Percentiles rank a stretch among this genome's conserved stretches.
These are phyloP conservation scores for Slavum lentiscoides DNA, from an alignment of 2,888 invertebrate genomes.

Conservation along the genomic window DNA sequence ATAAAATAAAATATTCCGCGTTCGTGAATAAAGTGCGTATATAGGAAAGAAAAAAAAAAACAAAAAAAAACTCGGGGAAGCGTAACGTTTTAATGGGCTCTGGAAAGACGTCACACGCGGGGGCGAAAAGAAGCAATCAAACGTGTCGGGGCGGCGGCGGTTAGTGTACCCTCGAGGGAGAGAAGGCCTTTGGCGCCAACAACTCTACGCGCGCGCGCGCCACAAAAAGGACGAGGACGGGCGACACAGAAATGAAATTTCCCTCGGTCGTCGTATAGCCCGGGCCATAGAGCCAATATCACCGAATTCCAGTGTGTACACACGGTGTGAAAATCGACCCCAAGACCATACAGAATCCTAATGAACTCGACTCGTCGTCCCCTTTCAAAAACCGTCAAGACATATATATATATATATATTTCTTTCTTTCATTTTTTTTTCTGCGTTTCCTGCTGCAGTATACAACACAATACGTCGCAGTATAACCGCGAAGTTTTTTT, in stretches of 20 bases:
- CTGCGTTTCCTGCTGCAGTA: too few species aligned
- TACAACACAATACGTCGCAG: too few species aligned
- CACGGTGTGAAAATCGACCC: slow-evolving; percentile 49
- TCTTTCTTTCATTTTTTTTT: too few species aligned
- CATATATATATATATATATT: background rate
- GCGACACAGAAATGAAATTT: slow-evolving; percentile 52
- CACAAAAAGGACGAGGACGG: slow-evolving; percentile 44
- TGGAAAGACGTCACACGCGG: slow-evolving; percentile 19
- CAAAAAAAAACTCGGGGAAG: slow-evolving; percentile 34
- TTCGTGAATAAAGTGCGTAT: slow-evolving; percentile 4
- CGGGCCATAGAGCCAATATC: slow-evolving; percentile 34
- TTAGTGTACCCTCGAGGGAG: slow-evolving; percentile 38
- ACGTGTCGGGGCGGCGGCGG: slow-evolving; percentile 44
- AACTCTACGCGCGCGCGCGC: background rate
- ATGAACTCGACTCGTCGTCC: slow-evolving; percentile 28
- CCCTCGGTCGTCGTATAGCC: background rate
- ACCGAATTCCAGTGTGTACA: slow-evolving; percentile 30
- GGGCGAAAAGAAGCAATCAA: slow-evolving; percentile 53
- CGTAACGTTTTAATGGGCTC: slow-evolving; percentile 53
- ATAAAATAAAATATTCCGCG: slow-evolving; percentile 51
- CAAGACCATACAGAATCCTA: slow-evolving; percentile 37
- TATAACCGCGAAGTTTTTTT: too few species aligned
- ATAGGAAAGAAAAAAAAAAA: too few species aligned
- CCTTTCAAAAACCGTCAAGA: slow-evolving; percentile 33
- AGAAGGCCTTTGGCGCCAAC: slow-evolving; percentile 38